Evolutionary conservation across 2,888 invertebrate species (phyloP), one percentile per base, ranked within the genome.

Genomic region (Halictus ligatus): DNA sequence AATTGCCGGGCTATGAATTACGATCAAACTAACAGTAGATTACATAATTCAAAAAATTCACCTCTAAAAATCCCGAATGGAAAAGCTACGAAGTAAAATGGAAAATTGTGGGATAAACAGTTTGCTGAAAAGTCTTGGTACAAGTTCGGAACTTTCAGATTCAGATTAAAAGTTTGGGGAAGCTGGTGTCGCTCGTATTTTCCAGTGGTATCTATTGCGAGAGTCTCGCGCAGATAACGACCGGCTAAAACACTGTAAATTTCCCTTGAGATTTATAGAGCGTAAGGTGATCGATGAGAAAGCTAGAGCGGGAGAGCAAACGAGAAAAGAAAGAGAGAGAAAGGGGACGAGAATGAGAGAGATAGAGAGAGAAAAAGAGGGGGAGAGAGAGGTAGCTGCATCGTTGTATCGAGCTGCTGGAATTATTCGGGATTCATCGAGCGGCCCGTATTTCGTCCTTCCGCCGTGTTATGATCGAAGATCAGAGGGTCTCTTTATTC

Each of bases 401-500:
- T 43, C 15, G 67, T 43, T n/a, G n/a, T n/a, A n/a, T n/a, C 1
- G 35, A 35, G 35, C 35, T n/a, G 12, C 29, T 8, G 48, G 40
- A 69, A 40, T 58, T 72, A 50, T 72, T 60, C 18, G n/a, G 40
- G 60, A 81, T 48, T 76, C 72, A 40, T 75, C 58, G 72, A 50
- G 40, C 72, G 76, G 10, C 50, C 12, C n/a, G 69, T 43, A 25
- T 54, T 77, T 67, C 81, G 60, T 50, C 40, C 13, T 29, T 6
- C 8, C 69, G 29, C 74, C 69, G 50, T 21, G 21, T 46, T 40
- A 1, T 35, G 40, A 71, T 64, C 69, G 40, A 21, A 74, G 67
- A 75, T 78, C 78, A n/a, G 67, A 73, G 58, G 74, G 43, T 67
- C 48, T 60, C 48, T 84, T 73, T 77, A 69, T 74, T 69, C 75